Evolutionary conservation across 2,113 vertebrate species (phyloP).

Genomic region (Halcyon malimbica): DNA sequence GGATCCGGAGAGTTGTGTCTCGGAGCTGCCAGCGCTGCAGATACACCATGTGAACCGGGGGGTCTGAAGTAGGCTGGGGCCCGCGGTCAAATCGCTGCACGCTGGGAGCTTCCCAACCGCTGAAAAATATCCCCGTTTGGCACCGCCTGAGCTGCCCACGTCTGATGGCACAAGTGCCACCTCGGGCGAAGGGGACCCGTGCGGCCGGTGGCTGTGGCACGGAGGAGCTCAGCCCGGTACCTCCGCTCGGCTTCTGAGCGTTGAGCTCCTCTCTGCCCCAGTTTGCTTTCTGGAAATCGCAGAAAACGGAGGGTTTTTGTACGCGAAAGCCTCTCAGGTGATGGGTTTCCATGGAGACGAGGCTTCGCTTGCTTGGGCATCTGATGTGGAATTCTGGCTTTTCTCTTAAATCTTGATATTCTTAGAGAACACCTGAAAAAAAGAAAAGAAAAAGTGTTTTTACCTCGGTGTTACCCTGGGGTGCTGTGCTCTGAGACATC

Average conservation of each 20-base stretch:
- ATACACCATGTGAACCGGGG: fast-evolving
- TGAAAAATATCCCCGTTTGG: neutral
- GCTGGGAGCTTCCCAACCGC: neutral
- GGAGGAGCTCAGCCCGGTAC: neutral
- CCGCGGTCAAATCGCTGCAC: fast-evolving
- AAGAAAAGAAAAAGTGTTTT: no score
- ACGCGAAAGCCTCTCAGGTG: neutral
- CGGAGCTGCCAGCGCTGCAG: fast-evolving
- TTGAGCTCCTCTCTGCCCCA: neutral
- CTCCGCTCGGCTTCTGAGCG: fast-evolving
- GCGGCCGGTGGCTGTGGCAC: fast-evolving
- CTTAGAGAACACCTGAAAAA: neutral
- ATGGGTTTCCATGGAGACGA: conserved; percentile 59
- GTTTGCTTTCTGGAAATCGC: neutral
- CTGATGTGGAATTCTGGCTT: conserved; percentile 36
- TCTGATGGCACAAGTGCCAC: fast-evolving
- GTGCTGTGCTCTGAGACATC: neutral
- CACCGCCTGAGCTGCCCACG: fast-evolving
- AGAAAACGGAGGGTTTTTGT: neutral
- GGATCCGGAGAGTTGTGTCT: neutral
- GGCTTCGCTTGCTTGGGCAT: conserved; percentile 28
- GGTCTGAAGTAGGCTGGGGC: neutral
- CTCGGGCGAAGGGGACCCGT: fast-evolving
- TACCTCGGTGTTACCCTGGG: neutral
- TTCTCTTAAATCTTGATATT: conserved; percentile 16